These are phyloP conservation scores for Tretioscincus oriximinensis DNA, from an alignment of 2,113 vertebrate genomes.

Conservation along the genomic window DNA sequence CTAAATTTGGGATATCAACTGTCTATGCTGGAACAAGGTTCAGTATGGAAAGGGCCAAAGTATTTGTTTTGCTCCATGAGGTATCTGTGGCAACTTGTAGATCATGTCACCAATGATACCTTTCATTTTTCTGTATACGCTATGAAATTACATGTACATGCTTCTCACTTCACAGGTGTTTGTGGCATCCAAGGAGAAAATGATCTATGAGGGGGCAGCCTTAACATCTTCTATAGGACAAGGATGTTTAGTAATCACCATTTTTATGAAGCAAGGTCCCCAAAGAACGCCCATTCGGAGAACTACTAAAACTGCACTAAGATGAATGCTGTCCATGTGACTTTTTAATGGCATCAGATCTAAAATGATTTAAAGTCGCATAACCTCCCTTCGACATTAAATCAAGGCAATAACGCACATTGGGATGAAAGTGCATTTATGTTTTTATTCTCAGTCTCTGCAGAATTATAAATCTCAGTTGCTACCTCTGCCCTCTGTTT, in stretches of 20 bases:
- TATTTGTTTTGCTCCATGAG: neutral
- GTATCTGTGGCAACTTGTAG: neutral
- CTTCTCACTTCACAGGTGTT: too few relatives aligned
- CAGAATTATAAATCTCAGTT: constrained; percentile 56
- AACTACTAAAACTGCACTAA: constrained; percentile 37
- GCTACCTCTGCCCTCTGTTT: constrained; percentile 23
- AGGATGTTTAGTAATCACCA: constrained; percentile 21
- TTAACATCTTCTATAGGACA: neutral
- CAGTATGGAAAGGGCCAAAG: too few relatives aligned
- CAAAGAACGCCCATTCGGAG: constrained; percentile 41
- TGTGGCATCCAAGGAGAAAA: too few relatives aligned
- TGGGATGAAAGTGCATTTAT: constrained; percentile 52
- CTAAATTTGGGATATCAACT: too few relatives aligned
- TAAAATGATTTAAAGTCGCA: constrained; percentile 45
- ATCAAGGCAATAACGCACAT: constrained; percentile 46
- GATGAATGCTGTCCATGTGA: constrained; percentile 38
- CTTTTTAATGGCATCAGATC: constrained; percentile 43
- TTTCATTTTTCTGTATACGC: neutral
- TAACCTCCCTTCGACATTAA: constrained; percentile 40
- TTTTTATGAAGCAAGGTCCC: constrained; percentile 18
- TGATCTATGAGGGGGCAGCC: neutral
- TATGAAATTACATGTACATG: neutral
- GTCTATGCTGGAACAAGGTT: too few relatives aligned
- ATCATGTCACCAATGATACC: neutral
- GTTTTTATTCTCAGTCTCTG: constrained; percentile 51